Evolutionary conservation across 2,888 invertebrate genomes (phyloP).

Genomic region (Caenorhabditis imperialis): DNA sequence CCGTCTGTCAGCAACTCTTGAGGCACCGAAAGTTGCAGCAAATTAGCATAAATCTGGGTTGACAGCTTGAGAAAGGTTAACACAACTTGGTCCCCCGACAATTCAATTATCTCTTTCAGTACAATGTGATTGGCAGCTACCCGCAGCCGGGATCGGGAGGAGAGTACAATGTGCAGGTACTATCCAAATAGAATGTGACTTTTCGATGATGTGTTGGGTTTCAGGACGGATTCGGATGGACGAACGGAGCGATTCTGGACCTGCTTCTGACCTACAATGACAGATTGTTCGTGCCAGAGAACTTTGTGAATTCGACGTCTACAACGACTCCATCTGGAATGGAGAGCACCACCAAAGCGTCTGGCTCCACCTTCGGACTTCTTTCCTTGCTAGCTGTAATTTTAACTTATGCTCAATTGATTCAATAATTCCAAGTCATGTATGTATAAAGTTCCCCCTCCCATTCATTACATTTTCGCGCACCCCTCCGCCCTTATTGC

Average conservation of each 20-base stretch:
- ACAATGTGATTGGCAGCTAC: constrained; percentile 70
- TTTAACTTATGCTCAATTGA: too few relatives aligned
- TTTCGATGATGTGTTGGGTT: constrained; percentile 3
- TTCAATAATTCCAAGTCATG: constrained; percentile 13
- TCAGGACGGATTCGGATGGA: constrained; percentile 76
- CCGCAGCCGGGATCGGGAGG: constrained; percentile 72
- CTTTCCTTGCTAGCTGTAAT: too few relatives aligned
- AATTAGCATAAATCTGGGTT: constrained; percentile 37
- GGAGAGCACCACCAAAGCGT: constrained; percentile 13
- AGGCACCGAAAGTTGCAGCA: constrained; percentile 22
- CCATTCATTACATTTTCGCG: constrained; percentile 19
- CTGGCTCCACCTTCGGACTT: neutral
- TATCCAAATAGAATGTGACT: neutral
- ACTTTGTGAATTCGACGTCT: constrained; percentile 34
- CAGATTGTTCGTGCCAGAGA: constrained; percentile 54
- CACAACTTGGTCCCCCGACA: neutral
- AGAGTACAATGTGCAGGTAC: constrained; percentile 73
- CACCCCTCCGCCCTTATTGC: constrained; percentile 4
- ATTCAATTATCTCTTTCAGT: constrained; percentile 67
- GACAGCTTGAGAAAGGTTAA: constrained; percentile 42
- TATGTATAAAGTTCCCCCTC: constrained; percentile 5
- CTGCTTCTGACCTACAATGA: constrained; percentile 72
- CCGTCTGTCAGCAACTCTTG: constrained; percentile 56
- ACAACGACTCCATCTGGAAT: neutral
- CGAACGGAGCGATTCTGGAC: constrained; percentile 75